Evolutionary conservation across 2,797 vertebrate genomes (phyloP).

Genomic region (Labroides dimidiatus): DNA sequence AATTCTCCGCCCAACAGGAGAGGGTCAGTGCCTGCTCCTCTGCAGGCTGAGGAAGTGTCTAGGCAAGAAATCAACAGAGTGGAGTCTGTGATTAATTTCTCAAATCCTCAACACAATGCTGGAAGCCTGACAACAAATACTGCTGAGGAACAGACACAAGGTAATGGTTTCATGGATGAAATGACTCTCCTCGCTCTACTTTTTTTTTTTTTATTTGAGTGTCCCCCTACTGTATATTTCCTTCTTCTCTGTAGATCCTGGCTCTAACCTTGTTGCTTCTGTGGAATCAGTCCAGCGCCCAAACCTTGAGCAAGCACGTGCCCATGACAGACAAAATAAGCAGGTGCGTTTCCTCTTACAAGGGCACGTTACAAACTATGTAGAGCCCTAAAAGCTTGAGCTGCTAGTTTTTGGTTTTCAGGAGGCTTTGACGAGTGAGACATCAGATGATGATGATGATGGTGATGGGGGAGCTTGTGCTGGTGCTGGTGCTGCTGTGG

Average conservation of each 20-base stretch:
- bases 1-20: slow-evolving; percentile 34
- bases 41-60: slow-evolving; percentile 24
- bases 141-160: slow-evolving; percentile 70
- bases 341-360: slow-evolving; percentile 41
- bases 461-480: too few relatives aligned
- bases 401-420: slow-evolving; percentile 30
- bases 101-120: slow-evolving; percentile 16
- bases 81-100: background rate
- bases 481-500: slow-evolving; percentile 36
- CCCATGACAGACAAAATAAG: slow-evolving; percentile 8
- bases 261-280: slow-evolving; percentile 2
- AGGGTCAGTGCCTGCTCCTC: slow-evolving; percentile 74
- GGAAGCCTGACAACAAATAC: slow-evolving; percentile 28
- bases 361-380: background rate
- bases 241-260: slow-evolving; percentile 27
- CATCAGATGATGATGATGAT: slow-evolving; percentile 18
- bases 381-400: background rate
- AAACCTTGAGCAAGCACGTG: slow-evolving; percentile 36
- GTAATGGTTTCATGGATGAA: slow-evolving; percentile 40
- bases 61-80: slow-evolving; percentile 34
- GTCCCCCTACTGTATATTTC: background rate
- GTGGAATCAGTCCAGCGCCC: slow-evolving; percentile 13
- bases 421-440: slow-evolving; percentile 40
- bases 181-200: too few relatives aligned
- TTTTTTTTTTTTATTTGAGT: background rate